These are phyloP conservation scores for Hippocampus abdominalis DNA, from an alignment of 2,113 vertebrate genomes.

Conservation along the genomic window DNA sequence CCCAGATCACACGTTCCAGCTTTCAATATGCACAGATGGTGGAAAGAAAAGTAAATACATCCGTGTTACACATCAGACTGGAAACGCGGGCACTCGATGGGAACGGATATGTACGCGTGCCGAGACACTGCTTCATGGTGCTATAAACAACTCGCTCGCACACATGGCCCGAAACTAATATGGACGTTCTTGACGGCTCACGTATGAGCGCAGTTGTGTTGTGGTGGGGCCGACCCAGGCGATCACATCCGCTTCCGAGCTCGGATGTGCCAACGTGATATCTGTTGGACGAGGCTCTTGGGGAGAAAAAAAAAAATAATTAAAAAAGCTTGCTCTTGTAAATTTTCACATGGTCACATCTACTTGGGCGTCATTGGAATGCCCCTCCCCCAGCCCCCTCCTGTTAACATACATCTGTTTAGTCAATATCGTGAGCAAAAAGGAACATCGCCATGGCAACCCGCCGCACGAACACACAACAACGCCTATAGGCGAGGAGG, in stretches of 20 bases:
- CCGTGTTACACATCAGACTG: conserved; percentile 2
- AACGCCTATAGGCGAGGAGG: conserved; percentile 23
- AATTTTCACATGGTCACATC: conserved; percentile 32
- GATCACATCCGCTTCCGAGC: conserved; percentile 24
- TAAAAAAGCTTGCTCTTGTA: conserved; percentile 1
- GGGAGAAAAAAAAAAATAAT: not conserved
- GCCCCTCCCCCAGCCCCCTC: conserved; percentile 15
- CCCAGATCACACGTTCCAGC: conserved; percentile 1
- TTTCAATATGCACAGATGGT: conserved; percentile 8
- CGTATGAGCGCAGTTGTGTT: conserved; percentile 20
- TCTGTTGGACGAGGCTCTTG: not conserved
- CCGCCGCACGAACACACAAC: conserved; percentile 20
- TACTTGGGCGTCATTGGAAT: conserved; percentile 20
- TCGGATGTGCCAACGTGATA: conserved; percentile 21
- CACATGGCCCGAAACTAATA: not conserved
- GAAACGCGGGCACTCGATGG: not conserved
- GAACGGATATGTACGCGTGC: not conserved
- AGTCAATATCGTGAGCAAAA: conserved; percentile 44
- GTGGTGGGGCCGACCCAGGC: conserved; percentile 18
- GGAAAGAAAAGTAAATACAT: conserved; percentile 9
- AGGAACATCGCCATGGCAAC: conserved; percentile 56
- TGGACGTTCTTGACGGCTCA: not conserved
- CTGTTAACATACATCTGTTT: conserved; percentile 56
- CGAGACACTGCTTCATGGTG: not conserved
- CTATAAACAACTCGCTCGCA: not conserved